These are phyloP conservation scores for Caenorhabditis angaria DNA, from an alignment of 2,888 invertebrate genomes.

Conservation along the genomic window DNA sequence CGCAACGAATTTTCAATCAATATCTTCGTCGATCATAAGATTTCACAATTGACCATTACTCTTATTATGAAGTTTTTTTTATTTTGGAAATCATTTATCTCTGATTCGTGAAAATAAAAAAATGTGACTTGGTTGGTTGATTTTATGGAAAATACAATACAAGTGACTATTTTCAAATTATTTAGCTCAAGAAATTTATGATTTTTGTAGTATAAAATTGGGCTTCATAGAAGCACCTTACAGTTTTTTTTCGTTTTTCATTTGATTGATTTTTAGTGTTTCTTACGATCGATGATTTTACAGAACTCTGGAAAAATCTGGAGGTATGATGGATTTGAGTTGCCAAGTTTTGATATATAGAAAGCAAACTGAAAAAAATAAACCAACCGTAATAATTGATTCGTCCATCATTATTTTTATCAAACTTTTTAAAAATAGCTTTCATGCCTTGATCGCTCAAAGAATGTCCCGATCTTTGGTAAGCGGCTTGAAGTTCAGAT, in stretches of 20 bases:
- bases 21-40: too few species aligned
- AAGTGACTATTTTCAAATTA: conserved; percentile 1
- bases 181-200: background rate
- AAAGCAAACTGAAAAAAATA: conserved; percentile 4
- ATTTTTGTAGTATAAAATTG: too few species aligned
- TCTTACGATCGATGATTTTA: conserved; percentile 70
- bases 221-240: background rate
- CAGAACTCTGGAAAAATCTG: conserved; percentile 71
- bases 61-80: too few species aligned
- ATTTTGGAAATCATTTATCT: too few species aligned
- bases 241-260: background rate
- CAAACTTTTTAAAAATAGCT: conserved; percentile 73
- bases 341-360: too few species aligned
- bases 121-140: background rate
- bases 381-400: conserved; percentile 68
- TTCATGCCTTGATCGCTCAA: conserved; percentile 72
- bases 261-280: conserved; percentile 38
- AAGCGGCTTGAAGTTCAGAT: conserved; percentile 72
- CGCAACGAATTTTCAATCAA: too few species aligned
- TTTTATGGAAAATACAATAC: background rate
- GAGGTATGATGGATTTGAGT: too few species aligned
- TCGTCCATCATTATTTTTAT: conserved; percentile 73
- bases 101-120: background rate
- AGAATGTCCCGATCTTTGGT: conserved; percentile 73
- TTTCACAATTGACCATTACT: too few species aligned